Evolutionary conservation across 2,888 invertebrate species (phyloP).

Genomic region (Acrobasis repandana): DNA sequence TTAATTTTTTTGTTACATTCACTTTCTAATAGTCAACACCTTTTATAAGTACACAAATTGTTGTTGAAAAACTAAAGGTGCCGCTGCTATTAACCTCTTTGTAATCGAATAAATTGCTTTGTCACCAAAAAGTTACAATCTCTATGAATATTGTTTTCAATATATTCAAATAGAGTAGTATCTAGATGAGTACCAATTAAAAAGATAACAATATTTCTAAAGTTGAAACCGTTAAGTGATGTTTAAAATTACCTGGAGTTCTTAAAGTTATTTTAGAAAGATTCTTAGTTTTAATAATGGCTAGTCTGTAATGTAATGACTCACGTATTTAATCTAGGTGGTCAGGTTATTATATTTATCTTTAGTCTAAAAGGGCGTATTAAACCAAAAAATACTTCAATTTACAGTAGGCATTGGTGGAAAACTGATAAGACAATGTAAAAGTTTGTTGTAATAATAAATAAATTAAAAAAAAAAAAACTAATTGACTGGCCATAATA

Average conservation of each 20-base stretch:
- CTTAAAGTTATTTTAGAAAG: slow-evolving; percentile 5
- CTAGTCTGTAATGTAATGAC: not conserved
- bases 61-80: not conserved
- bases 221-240: not conserved
- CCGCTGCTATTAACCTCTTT: not conserved
- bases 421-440: too few species aligned
- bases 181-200: not conserved
- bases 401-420: too few species aligned
- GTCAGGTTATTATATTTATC: too few species aligned
- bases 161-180: not conserved
- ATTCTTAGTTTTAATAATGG: not conserved
- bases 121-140: not conserved
- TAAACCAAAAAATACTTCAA: too few species aligned
- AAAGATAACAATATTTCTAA: not conserved
- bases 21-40: not conserved
- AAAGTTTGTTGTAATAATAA: too few species aligned
- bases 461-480: too few species aligned
- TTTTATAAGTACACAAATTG: not conserved
- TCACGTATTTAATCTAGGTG: not conserved
- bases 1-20: not conserved
- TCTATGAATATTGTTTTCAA: slow-evolving; percentile 11
- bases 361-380: too few species aligned
- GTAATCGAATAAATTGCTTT: slow-evolving; percentile 3
- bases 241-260: not conserved
- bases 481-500: too few species aligned